phyloP scores from a whole-genome alignment of 2,888 invertebrate genomes.

The Chrysomela aeneicollis region DNA sequence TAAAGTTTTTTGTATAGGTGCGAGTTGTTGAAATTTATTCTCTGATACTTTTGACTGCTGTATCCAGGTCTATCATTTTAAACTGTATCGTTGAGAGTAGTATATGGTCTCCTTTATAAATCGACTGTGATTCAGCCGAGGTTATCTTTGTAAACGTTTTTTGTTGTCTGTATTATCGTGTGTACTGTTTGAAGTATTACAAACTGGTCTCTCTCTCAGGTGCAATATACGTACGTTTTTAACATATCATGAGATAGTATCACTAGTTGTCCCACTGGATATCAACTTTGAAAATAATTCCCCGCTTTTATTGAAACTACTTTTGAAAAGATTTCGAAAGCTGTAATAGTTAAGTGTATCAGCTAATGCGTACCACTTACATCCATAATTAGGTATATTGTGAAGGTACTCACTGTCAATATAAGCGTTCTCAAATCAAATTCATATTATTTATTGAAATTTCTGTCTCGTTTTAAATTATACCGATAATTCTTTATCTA shows the following conservation, averaged over 20 bases:
- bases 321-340: background rate
- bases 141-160: conserved; percentile 1
- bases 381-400: too few relatives aligned
- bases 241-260: conserved; percentile 7
- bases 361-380: background rate
- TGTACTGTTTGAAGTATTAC: background rate
- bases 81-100: conserved; percentile 1
- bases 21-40: conserved; percentile 8
- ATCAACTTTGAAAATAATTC: background rate
- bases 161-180: conserved; percentile 6
- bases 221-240: conserved; percentile 7
- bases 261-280: background rate
- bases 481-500: too few relatives aligned
- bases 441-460: too few relatives aligned
- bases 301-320: conserved; percentile 1
- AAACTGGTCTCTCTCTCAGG: conserved; percentile 3
- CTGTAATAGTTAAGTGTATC: background rate
- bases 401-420: too few relatives aligned
- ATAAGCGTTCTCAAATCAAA: too few relatives aligned
- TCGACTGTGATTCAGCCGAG: conserved; percentile 5
- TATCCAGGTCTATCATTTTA: conserved; percentile 2
- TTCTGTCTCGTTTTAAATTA: too few relatives aligned
- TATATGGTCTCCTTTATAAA: conserved; percentile 5
- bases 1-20: background rate
- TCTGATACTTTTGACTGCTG: conserved; percentile 2